phyloP scores from a whole-genome alignment of 2,113 vertebrate species.

The Zingel zingel region DNA sequence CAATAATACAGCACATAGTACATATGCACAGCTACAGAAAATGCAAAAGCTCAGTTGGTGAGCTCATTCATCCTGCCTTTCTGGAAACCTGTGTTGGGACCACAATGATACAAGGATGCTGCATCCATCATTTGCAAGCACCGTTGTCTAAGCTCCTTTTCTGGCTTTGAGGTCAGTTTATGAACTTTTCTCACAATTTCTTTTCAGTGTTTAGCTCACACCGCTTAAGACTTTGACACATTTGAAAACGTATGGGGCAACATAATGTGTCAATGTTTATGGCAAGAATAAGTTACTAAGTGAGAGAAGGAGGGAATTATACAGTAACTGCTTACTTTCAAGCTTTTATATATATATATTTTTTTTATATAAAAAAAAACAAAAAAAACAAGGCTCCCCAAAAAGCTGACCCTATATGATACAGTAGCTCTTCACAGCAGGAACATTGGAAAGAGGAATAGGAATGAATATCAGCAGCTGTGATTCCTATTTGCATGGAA shows the following conservation, averaged over 20 bases:
- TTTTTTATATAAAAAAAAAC: no score
- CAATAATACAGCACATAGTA: constrained; percentile 53
- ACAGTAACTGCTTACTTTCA: neutral
- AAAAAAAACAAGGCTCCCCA: neutral
- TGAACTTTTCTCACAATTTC: constrained; percentile 3
- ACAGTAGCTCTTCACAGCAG: constrained; percentile 6
- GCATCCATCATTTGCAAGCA: constrained; percentile 71
- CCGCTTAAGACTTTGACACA: constrained; percentile 5
- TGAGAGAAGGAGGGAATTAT: neutral
- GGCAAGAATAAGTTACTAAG: neutral
- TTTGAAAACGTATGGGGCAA: neutral
- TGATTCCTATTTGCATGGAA: constrained; percentile 24
- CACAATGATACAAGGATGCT: constrained; percentile 66
- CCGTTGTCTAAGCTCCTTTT: constrained; percentile 40
- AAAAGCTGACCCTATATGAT: constrained; percentile 14
- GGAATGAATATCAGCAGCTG: constrained; percentile 36
- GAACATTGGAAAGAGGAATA: constrained; percentile 13
- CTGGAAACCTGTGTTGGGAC: constrained; percentile 60
- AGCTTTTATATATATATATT: neutral
- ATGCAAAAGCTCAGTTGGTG: constrained; percentile 55
- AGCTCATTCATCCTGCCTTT: constrained; percentile 71
- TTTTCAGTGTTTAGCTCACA: constrained; percentile 15
- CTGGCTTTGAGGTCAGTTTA: constrained; percentile 16
- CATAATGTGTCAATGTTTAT: constrained; percentile 1
- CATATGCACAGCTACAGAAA: constrained; percentile 52